A percentile compares a stretch with the other conserved stretches of the same genome.
Evolutionary conservation across 2,888 invertebrate species (phyloP).

Genomic region (Mesorhabditis spiculigera): DNA sequence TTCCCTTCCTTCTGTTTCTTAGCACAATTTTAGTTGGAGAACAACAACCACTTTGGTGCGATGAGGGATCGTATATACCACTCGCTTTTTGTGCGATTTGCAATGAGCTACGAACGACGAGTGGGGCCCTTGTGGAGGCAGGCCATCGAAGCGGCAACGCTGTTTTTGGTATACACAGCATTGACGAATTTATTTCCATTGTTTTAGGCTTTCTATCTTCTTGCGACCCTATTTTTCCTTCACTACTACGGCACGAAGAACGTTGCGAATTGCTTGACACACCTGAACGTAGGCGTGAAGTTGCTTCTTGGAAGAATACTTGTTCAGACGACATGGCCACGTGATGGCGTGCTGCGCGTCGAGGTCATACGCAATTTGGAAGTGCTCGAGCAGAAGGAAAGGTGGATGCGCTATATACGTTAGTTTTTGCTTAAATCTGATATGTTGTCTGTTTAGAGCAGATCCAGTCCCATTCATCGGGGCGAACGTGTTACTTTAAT

Average conservation of each 20-base stretch:
- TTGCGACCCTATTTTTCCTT: too few relatives aligned
- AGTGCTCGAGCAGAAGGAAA: conserved; percentile 31
- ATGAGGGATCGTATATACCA: conserved; percentile 53
- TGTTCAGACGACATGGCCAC: background rate
- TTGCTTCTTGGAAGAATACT: too few relatives aligned
- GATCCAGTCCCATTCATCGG: conserved; percentile 14
- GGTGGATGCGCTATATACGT: conserved; percentile 27
- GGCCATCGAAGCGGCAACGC: conserved; percentile 77
- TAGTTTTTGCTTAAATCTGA: conserved; percentile 13
- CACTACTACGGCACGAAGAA: too few relatives aligned
- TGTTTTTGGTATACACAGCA: conserved; percentile 69
- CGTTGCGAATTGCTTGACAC: too few relatives aligned
- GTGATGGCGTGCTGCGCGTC: conserved; percentile 79
- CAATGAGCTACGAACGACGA: conserved; percentile 83
- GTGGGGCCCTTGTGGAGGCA: conserved; percentile 78
- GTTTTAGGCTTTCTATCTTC: too few relatives aligned
- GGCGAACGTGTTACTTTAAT: conserved; percentile 27
- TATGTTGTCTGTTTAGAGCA: conserved; percentile 12
- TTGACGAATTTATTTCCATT: too few relatives aligned
- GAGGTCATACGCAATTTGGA: conserved; percentile 69
- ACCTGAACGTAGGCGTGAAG: too few relatives aligned
- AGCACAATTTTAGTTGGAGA: conserved; percentile 14
- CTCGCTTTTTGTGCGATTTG: conserved; percentile 86
- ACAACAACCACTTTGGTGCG: conserved; percentile 17
- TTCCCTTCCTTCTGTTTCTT: too few relatives aligned